Percentiles rank a stretch among this genome's conserved stretches.
Conservation (phyloP, 2,797 vertebrate genomes). For the Moxostoma hubbsi region DNA sequence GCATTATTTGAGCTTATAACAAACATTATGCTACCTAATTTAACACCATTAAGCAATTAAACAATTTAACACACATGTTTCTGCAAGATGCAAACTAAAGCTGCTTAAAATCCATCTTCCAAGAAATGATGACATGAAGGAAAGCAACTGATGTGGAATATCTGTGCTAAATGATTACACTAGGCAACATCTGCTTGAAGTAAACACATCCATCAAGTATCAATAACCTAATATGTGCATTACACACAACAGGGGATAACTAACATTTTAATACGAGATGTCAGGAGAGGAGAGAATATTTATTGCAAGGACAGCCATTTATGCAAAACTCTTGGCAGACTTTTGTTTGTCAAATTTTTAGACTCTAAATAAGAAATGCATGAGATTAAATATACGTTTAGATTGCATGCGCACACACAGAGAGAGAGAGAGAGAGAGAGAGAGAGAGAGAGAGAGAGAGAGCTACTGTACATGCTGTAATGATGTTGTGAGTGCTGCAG, state of each 20-base stretch:
- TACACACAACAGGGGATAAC: constrained; percentile 53
- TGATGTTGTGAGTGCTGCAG: constrained; percentile 73
- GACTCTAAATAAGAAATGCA: constrained; percentile 49
- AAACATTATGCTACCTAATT: background rate
- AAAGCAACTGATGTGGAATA: constrained; percentile 51
- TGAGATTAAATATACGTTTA: constrained; percentile 54
- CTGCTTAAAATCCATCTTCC: background rate
- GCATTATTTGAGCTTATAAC: background rate
- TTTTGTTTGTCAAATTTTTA: constrained; percentile 57
- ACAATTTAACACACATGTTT: background rate
- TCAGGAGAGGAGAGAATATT: constrained; percentile 49
- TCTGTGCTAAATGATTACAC: constrained; percentile 53
- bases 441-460: constrained; percentile 15
- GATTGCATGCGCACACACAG: constrained; percentile 40
- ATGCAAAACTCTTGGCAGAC: constrained; percentile 53
- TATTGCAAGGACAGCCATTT: constrained; percentile 43
- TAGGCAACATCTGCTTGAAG: constrained; percentile 63
- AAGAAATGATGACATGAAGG: background rate
- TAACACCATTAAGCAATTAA: background rate
- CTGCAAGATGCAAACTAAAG: background rate
- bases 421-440: constrained; percentile 35
- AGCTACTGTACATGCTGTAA: constrained; percentile 71
- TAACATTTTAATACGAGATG: constrained; percentile 57
- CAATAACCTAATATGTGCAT: constrained; percentile 66
- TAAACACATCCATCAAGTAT: constrained; percentile 76